phyloP scores from a whole-genome alignment of 2,113 vertebrate species.

The Protobothrops mucrosquamatus region DNA sequence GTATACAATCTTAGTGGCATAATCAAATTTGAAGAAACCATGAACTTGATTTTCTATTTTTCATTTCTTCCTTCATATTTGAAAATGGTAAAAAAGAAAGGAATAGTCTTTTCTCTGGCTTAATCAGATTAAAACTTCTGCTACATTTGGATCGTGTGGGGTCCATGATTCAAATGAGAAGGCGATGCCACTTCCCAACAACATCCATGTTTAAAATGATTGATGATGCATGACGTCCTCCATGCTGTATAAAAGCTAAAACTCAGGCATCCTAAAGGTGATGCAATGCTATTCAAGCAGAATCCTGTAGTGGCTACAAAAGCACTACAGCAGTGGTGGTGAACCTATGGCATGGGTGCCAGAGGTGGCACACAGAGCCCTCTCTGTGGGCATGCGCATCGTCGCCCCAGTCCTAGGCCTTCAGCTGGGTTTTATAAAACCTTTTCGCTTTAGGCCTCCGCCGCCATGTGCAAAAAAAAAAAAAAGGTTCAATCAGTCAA shows the following conservation, averaged over 20 bases:
- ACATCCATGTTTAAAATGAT: background rate
- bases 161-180: background rate
- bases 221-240: background rate
- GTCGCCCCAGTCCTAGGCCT: too few species aligned
- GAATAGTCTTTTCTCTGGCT: background rate
- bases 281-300: rapidly evolving
- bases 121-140: background rate
- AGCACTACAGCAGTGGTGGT: too few species aligned
- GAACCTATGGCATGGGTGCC: too few species aligned
- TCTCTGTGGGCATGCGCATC: too few species aligned
- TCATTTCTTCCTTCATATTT: background rate
- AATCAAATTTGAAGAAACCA: background rate
- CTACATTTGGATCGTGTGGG: background rate
- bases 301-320: background rate
- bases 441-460: too few species aligned
- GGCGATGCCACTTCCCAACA: background rate
- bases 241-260: background rate
- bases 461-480: too few species aligned
- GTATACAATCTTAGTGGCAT: background rate
- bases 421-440: too few species aligned
- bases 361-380: too few species aligned
- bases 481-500: too few species aligned
- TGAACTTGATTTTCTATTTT: background rate
- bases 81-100: background rate
- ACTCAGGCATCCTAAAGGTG: background rate